A percentile compares a stretch with the other conserved stretches of the same genome.
Conservation (phyloP, 2,888 invertebrate genomes). For the Leptinotarsa tumamoca region DNA sequence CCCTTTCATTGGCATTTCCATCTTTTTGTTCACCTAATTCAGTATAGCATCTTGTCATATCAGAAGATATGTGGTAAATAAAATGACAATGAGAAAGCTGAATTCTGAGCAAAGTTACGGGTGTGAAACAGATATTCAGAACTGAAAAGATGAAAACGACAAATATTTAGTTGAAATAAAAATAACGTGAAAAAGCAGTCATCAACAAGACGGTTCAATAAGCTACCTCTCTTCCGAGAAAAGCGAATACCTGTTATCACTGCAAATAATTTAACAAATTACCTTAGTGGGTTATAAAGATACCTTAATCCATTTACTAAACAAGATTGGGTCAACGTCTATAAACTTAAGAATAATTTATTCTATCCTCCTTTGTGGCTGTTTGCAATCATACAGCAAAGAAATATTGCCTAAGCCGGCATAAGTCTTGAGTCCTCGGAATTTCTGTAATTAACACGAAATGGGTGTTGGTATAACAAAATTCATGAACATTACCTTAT, state of each 20-base stretch:
- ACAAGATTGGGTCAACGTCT: not conserved
- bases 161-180: too few species aligned
- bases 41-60: too few species aligned
- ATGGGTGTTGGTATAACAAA: conserved; percentile 5
- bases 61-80: too few species aligned
- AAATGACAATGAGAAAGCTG: too few species aligned
- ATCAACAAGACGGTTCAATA: too few species aligned
- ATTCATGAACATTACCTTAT: conserved; percentile 2
- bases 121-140: too few species aligned
- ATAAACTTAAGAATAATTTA: not conserved
- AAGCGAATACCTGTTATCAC: not conserved
- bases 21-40: too few species aligned
- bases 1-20: too few species aligned
- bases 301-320: conserved; percentile 14
- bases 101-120: too few species aligned
- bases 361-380: conserved; percentile 5
- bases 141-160: too few species aligned
- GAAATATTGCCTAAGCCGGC: not conserved
- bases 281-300: not conserved
- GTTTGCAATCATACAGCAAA: conserved; percentile 1
- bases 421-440: not conserved
- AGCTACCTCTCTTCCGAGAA: not conserved
- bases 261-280: conserved; percentile 4
- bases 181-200: too few species aligned
- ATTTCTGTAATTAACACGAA: not conserved